These are phyloP conservation scores for Intellagama lesueurii DNA, from an alignment of 2,797 vertebrate species.

Conservation along the genomic window DNA sequence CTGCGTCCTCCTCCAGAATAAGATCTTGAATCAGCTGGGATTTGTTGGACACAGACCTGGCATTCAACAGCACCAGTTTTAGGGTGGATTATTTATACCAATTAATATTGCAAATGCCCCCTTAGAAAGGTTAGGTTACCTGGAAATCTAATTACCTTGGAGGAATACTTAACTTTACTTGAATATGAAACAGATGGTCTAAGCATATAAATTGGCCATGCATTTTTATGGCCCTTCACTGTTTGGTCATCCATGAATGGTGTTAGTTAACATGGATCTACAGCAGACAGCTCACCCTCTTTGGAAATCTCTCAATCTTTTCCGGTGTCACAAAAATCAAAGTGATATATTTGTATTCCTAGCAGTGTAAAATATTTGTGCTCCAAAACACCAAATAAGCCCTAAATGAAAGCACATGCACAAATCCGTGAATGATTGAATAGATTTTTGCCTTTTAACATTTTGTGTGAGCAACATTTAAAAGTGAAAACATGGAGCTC, in stretches of 20 bases:
- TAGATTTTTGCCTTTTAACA: neutral
- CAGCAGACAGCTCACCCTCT: neutral
- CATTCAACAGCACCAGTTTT: too few relatives aligned
- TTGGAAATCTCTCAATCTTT: neutral
- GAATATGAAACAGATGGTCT: neutral
- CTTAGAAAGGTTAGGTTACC: constrained; percentile 13
- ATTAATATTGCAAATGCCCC: constrained; percentile 13
- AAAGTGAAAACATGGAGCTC: neutral
- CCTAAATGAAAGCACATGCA: neutral
- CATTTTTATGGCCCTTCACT: constrained; percentile 15
- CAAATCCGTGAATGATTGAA: neutral
- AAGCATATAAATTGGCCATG: constrained; percentile 17
- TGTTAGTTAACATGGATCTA: constrained; percentile 9
- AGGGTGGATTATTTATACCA: too few relatives aligned
- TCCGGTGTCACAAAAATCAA: neutral
- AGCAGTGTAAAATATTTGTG: neutral
- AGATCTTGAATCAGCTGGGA: too few relatives aligned
- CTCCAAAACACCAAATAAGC: neutral
- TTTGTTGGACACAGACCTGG: too few relatives aligned
- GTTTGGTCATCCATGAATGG: neutral
- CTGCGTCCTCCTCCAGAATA: too few relatives aligned
- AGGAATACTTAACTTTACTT: constrained; percentile 3
- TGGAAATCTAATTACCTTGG: neutral
- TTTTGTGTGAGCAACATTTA: neutral
- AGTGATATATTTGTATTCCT: neutral